Evolutionary conservation across 2,797 vertebrate species (phyloP).

Genomic region (Pseudomugil tenellus): DNA sequence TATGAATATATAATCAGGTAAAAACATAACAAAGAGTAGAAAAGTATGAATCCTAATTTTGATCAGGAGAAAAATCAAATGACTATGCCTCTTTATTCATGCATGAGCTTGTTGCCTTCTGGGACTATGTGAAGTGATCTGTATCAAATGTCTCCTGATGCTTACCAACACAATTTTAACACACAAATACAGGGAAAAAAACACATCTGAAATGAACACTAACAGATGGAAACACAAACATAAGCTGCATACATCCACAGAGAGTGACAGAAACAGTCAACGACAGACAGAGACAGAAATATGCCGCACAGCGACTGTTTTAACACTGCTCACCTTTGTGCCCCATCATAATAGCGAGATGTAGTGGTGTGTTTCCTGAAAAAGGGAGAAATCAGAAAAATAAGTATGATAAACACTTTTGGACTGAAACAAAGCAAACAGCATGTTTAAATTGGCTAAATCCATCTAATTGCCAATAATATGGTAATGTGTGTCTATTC

Average conservation of each 20-base stretch:
- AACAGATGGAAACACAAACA: conserved; percentile 14
- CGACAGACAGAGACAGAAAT: conserved; percentile 27
- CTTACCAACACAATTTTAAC: conserved; percentile 23
- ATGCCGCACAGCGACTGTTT: conserved; percentile 6
- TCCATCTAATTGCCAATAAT: conserved; percentile 34
- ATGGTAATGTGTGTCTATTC: conserved; percentile 19
- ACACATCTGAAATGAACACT: conserved; percentile 29
- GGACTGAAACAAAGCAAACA: conserved; percentile 24
- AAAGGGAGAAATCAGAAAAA: conserved; percentile 20
- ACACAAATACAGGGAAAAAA: conserved; percentile 5
- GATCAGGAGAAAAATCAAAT: conserved; percentile 17
- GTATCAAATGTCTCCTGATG: conserved; percentile 48
- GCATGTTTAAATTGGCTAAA: conserved; percentile 26
- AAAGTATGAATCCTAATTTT: conserved; percentile 15
- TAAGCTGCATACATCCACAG: neutral
- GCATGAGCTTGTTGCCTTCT: conserved; percentile 39
- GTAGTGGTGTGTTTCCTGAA: conserved; percentile 96
- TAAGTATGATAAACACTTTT: conserved; percentile 15
- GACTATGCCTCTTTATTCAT: conserved; percentile 40
- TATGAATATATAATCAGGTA: neutral
- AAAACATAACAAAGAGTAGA: neutral
- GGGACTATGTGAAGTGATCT: conserved; percentile 46
- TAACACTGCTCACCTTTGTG: conserved; percentile 91
- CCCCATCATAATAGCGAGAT: conserved; percentile 99
- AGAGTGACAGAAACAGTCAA: neutral